These are phyloP conservation scores for Suillia variegata DNA, from an alignment of 2,888 invertebrate genomes.

Conservation along the genomic window DNA sequence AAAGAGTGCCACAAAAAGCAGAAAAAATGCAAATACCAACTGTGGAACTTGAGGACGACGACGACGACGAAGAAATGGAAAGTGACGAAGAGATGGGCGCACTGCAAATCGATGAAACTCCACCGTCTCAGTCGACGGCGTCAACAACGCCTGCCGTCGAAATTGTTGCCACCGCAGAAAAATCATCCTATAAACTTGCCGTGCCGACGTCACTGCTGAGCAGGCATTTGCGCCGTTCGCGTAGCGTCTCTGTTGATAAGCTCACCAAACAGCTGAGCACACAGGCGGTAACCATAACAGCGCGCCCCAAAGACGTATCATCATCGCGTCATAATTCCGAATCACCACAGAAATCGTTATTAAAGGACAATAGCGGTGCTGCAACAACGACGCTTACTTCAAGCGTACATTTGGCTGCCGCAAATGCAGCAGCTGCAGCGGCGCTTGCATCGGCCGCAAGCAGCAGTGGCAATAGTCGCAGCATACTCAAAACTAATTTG, in stretches of 20 bases:
- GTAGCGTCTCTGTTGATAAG: conserved; percentile 54
- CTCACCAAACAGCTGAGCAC: conserved; percentile 55
- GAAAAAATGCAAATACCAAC: conserved; percentile 34
- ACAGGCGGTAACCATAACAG: conserved; percentile 58
- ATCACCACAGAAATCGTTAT: conserved; percentile 30
- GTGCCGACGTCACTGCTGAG: not conserved
- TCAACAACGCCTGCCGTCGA: not conserved
- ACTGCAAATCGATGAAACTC: not conserved
- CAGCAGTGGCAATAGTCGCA: conserved; percentile 45
- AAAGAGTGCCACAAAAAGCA: too few relatives aligned
- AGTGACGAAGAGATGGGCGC: not conserved
- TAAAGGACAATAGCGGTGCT: conserved; percentile 33
- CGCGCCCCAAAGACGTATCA: conserved; percentile 58
- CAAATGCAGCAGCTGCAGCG: conserved; percentile 27
- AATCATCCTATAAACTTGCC: too few relatives aligned
- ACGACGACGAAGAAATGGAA: conserved; percentile 32
- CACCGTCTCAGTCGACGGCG: conserved; percentile 3
- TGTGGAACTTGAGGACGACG: conserved; percentile 48
- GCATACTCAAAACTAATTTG: conserved; percentile 57
- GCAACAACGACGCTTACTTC: conserved; percentile 23
- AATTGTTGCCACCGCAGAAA: conserved; percentile 17
- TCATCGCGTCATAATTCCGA: conserved; percentile 15
- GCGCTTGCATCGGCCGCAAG: conserved; percentile 14
- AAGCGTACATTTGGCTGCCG: conserved; percentile 28
- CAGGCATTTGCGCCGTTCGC: conserved; percentile 32